These are phyloP conservation scores for Procambarus virginalis DNA, from an alignment of 1,140 invertebrate species.

Conservation along the genomic window DNA sequence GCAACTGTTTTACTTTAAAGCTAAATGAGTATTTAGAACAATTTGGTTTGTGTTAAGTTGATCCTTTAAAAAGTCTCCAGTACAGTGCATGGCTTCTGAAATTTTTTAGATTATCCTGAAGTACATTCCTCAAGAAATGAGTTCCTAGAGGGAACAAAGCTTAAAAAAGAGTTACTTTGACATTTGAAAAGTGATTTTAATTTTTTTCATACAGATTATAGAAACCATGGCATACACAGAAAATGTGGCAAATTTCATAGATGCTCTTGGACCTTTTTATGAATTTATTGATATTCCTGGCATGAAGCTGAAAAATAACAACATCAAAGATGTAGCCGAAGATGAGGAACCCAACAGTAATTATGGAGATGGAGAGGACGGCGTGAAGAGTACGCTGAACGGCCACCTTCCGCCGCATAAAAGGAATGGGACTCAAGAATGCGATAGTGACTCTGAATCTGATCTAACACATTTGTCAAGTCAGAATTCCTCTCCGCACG, in stretches of 20 bases:
- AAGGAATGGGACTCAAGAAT: neutral
- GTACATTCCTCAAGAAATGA: too few species aligned
- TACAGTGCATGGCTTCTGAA: too few species aligned
- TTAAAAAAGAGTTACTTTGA: neutral
- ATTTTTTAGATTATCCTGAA: too few species aligned
- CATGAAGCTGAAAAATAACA: conserved; percentile 40
- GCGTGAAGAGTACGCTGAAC: neutral
- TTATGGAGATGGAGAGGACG: neutral
- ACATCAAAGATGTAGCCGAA: conserved; percentile 14
- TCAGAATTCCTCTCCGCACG: conserved; percentile 21
- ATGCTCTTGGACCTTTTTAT: conserved; percentile 77
- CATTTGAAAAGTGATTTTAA: neutral
- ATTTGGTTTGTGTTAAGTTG: too few species aligned
- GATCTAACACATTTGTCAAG: neutral
- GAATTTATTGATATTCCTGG: conserved; percentile 74
- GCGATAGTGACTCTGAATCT: neutral
- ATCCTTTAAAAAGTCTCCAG: too few species aligned
- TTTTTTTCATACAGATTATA: conserved; percentile 74
- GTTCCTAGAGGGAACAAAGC: neutral
- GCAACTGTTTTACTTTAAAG: too few species aligned
- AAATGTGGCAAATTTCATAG: conserved; percentile 77
- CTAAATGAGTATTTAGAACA: too few species aligned
- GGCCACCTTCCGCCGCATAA: neutral
- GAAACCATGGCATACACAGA: conserved; percentile 79
- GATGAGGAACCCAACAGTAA: neutral